These are phyloP conservation scores for Linepithema humile DNA, from an alignment of 1,140 invertebrate species.

Conservation along the genomic window DNA sequence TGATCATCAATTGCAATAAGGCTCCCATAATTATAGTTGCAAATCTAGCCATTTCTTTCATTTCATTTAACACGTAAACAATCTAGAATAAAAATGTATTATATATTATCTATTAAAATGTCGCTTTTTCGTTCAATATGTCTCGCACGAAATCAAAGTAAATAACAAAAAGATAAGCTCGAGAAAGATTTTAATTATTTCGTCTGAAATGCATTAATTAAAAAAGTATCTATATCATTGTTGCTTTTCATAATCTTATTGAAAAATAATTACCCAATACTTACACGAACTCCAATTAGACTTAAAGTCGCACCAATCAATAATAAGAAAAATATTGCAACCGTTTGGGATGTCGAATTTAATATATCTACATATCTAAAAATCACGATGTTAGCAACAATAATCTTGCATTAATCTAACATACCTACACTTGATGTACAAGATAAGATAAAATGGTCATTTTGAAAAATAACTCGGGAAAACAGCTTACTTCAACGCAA, in stretches of 20 bases:
- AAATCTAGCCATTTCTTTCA: constrained; percentile 29
- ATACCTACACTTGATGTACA: neutral
- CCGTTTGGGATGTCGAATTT: constrained; percentile 16
- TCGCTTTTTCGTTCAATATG: too few species aligned
- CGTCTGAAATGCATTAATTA: neutral
- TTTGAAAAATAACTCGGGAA: neutral
- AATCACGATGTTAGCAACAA: neutral
- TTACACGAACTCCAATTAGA: constrained; percentile 30
- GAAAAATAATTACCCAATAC: neutral
- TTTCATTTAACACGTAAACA: constrained; percentile 22
- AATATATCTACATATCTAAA: constrained; percentile 13
- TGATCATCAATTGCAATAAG: neutral
- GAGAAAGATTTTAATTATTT: constrained; percentile 12
- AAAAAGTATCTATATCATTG: neutral
- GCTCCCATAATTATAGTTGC: neutral
- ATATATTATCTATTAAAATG: neutral
- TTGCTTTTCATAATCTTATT: neutral
- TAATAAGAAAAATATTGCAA: neutral
- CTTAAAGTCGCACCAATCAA: constrained; percentile 1
- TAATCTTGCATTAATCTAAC: neutral
- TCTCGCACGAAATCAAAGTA: too few species aligned
- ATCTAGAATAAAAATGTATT: constrained; percentile 25
- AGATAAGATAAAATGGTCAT: neutral
- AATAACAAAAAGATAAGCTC: too few species aligned
- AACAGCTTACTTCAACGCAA: neutral